phyloP scores from a whole-genome alignment of 2,113 vertebrate genomes.

The Tilapia sparmanii region DNA sequence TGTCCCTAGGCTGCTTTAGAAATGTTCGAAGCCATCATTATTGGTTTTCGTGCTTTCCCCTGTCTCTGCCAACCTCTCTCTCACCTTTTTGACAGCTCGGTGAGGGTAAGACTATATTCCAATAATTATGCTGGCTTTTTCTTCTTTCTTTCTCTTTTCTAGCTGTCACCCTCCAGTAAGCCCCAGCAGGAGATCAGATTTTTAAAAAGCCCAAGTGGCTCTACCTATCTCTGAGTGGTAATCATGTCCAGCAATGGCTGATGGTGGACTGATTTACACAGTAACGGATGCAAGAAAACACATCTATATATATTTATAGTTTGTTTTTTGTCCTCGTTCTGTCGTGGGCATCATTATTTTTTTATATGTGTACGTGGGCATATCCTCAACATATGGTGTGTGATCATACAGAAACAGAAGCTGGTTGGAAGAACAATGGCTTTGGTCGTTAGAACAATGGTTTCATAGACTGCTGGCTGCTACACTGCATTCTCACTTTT shows the following conservation, averaged over 20 bases:
- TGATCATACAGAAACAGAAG: conserved; percentile 22
- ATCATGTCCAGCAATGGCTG: neutral
- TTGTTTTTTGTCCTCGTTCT: neutral
- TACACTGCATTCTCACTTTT: neutral
- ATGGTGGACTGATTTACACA: neutral
- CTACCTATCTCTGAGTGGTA: neutral
- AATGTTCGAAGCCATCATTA: conserved; percentile 6
- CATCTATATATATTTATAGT: neutral
- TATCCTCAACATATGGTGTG: conserved; percentile 53
- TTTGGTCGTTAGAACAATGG: conserved; percentile 33
- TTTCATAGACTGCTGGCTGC: conserved; percentile 7
- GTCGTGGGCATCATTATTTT: conserved; percentile 22
- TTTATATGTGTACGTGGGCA: conserved; percentile 2
- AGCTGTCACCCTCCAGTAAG: neutral
- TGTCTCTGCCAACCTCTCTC: neutral
- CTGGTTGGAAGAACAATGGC: conserved; percentile 23
- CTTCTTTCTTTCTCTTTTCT: neutral
- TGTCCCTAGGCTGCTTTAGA: conserved; percentile 3
- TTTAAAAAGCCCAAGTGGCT: neutral
- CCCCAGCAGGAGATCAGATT: conserved; percentile 10
- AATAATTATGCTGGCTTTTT: conserved; percentile 1
- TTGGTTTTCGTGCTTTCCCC: neutral
- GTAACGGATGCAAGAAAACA: neutral
- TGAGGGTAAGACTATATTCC: neutral
- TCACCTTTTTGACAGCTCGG: conserved; percentile 4